Percentiles rank a stretch among this genome's conserved stretches.
Conservation (phyloP, 2,113 vertebrate species). For the Glaucidium brasilianum region DNA sequence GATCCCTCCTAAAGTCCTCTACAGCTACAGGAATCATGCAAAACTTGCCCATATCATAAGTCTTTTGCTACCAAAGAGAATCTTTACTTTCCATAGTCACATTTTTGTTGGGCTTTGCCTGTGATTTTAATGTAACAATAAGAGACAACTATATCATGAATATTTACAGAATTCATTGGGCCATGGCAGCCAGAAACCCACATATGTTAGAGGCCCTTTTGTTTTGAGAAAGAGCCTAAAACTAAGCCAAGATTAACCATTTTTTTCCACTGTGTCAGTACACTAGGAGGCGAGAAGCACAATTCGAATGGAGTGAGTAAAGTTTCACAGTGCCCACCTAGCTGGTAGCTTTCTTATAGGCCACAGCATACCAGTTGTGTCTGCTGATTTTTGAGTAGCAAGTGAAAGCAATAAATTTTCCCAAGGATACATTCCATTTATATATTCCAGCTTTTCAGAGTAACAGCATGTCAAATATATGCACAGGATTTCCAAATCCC, state of each 20-base stretch:
- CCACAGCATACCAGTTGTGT: not conserved
- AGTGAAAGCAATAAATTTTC: not conserved
- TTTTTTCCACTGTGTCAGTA: not conserved
- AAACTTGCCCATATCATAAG: not conserved
- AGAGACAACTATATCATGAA: not conserved
- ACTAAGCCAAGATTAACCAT: not conserved
- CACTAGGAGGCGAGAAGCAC: not conserved
- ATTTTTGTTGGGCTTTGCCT: not conserved
- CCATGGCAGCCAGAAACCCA: not conserved
- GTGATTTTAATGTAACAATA: not conserved
- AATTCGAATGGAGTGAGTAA: not conserved
- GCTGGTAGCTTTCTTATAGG: not conserved
- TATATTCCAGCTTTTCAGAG: not conserved
- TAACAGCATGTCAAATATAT: not conserved
- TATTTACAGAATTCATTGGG: not conserved
- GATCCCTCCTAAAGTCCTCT: not conserved
- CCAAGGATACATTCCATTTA: not conserved
- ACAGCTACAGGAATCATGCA: not conserved
- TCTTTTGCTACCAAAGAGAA: not conserved
- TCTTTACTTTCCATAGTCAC: not conserved
- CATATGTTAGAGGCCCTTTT: not conserved
- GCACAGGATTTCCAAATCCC: conserved; percentile 4
- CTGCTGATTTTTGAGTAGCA: not conserved
- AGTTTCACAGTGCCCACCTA: not conserved
- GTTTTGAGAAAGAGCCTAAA: not conserved